These are phyloP conservation scores for Macrotus californicus DNA, from an alignment of 2,113 vertebrate species.

Conservation along the genomic window DNA sequence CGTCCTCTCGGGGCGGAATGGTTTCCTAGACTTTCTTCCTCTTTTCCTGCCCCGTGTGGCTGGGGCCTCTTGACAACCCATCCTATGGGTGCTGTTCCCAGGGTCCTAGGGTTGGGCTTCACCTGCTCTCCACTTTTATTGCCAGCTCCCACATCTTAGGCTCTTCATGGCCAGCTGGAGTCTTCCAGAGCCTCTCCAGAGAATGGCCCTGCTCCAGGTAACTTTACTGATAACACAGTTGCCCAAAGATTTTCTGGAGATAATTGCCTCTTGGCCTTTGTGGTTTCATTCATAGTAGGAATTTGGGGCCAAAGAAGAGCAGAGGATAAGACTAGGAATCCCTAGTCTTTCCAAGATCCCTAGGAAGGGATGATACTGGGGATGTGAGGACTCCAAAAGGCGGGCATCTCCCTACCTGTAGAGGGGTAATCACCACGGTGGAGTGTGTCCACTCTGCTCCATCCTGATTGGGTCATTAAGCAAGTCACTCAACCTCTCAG, in stretches of 20 bases:
- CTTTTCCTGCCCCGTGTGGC: not conserved
- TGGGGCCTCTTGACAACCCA: not conserved
- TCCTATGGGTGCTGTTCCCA: not conserved
- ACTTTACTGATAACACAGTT: not conserved
- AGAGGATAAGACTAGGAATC: not conserved
- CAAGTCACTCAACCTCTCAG: not conserved
- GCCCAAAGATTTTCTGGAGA: not conserved
- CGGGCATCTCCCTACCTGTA: not conserved
- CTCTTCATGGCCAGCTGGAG: not conserved
- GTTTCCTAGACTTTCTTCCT: not conserved
- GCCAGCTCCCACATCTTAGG: not conserved
- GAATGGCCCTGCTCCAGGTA: not conserved
- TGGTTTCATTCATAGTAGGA: not conserved
- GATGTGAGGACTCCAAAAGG: not conserved
- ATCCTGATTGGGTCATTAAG: not conserved
- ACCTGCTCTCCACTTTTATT: not conserved
- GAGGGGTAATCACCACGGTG: not conserved
- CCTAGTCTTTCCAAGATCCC: too few species aligned
- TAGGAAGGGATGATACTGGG: not conserved
- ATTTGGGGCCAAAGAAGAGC: not conserved
- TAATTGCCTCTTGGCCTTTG: not conserved
- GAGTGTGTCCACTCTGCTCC: not conserved
- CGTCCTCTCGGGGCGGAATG: not conserved
- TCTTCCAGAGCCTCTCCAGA: not conserved
- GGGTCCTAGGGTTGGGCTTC: not conserved